Evolutionary conservation across 2,888 invertebrate genomes (phyloP), one percentile per base, ranked within the genome.

Genomic region (Cabera pusaria): DNA sequence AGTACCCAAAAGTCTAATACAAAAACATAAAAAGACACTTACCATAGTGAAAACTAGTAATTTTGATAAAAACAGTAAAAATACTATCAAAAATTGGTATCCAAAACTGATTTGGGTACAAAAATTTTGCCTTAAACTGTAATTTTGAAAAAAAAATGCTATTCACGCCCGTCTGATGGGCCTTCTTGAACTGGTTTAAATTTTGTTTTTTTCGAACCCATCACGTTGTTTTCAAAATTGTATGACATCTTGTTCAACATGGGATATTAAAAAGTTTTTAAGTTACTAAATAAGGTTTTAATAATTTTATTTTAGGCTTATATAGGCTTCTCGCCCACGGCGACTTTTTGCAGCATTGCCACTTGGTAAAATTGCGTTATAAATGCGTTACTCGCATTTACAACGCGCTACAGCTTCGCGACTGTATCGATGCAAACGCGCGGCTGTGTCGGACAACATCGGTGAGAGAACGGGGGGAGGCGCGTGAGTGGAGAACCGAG

Each of bases 1-100:
- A n/a, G n/a, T n/a, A n/a, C n/a, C n/a, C n/a, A n/a, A n/a, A n/a
- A n/a, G n/a, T n/a, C n/a, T n/a, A n/a, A n/a, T n/a, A n/a, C n/a
- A n/a, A n/a, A n/a, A n/a, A 10, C 21, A 6, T 18, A 23, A 35
- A 44, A 50, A 59, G 53, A 54, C 41, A 83, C 86, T 86, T 75
- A 88, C 87, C 87, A 86, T 88, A 58, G 51, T 83, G 48, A 57
- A 58, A 52, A 87, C 87, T 77, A 27, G 38, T 56, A 80, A 85
- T 86, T 88, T 86, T 64, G 73, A 47, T 42, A 44, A 60, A 60
- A 59, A 50, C 53, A 44, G 56, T 56, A 58, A 68, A 69, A 73
- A 74, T 68, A 52, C 66, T 54, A 64, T 66, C 66, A 73, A 75
- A 65, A 63, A 70, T 65, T 63, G 60, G n/a, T 35, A 26, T 31